A percentile compares a stretch with the other conserved stretches of the same genome.
Evolutionary conservation across 2,113 vertebrate genomes (phyloP).

Genomic region (Antechinus stuartii): DNA sequence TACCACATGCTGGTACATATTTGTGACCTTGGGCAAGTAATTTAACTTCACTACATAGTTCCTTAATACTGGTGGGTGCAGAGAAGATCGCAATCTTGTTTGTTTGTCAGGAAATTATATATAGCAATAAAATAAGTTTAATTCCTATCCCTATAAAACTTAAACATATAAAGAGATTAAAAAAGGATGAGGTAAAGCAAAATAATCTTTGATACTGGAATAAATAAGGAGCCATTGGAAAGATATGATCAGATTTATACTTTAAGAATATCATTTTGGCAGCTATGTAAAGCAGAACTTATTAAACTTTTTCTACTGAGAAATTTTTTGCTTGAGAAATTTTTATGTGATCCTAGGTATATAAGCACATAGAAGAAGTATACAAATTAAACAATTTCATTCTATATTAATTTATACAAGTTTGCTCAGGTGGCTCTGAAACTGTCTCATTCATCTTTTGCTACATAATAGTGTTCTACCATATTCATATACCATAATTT

Average conservation of each 20-base stretch:
- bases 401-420: too few relatives aligned
- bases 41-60: background rate
- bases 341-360: too few relatives aligned
- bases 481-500: too few relatives aligned
- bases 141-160: background rate
- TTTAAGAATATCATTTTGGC: background rate
- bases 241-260: background rate
- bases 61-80: background rate
- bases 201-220: background rate
- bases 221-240: background rate
- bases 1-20: background rate
- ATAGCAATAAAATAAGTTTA: background rate
- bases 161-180: background rate
- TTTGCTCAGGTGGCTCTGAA: too few relatives aligned
- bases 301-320: too few relatives aligned
- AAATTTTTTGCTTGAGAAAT: too few relatives aligned
- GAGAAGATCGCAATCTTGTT: background rate
- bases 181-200: background rate
- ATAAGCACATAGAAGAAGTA: too few relatives aligned
- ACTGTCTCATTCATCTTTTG: too few relatives aligned
- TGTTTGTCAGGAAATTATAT: background rate
- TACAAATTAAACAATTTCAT: too few relatives aligned
- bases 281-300: background rate
- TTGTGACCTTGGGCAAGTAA: background rate
- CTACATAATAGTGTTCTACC: too few relatives aligned